Evolutionary conservation across 2,797 vertebrate species (phyloP), one percentile per base, ranked within the genome.

Genomic region (Huso huso): DNA sequence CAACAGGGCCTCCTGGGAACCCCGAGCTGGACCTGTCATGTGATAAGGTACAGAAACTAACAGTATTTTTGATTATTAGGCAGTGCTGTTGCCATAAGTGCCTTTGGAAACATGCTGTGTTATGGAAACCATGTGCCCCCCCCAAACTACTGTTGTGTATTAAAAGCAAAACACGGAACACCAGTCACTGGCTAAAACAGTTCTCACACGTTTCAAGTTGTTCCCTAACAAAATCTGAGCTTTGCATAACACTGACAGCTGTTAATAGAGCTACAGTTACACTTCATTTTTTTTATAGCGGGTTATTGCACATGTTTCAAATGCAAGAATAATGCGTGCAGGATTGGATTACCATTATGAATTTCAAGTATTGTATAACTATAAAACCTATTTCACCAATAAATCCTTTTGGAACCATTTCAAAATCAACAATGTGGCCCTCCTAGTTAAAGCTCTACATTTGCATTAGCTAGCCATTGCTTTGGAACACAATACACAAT

Each of bases 21-120:
- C 87, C 82, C 89, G 92, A 95, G 93, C 90, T 89, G 87, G 79
- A 84, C 85, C 81, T 80, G 82, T 88, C 86, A 83, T 65, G 77
- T 82, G 84, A 89, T 72, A 82, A 80, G 88, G 78, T 69, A 80
- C 78, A 84, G 84, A 87, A 89, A 87, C 78, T 88, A 89, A 88
- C 84, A 84, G 68, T 75, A 76, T 84, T 91, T 93, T 87, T 92
- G 89, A 93, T 94, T 89, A 92, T 87, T 80, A 83, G 82, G 72
- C 82, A 73, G 72, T 55, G 73, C 71, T 85, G 75, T 78, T 81
- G 83, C 79, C 80, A 73, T 8, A 48, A 78, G 78, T 78, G 73
- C 81, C 81, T 84, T 86, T 82, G 81, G 81, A 86, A 73, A 90
- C 77, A 72, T 85, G 75, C 76, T 73, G 53, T 73, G 83, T 83